Conservation (phyloP, 2,888 invertebrate species). For the Cacoxenus indagator region DNA sequence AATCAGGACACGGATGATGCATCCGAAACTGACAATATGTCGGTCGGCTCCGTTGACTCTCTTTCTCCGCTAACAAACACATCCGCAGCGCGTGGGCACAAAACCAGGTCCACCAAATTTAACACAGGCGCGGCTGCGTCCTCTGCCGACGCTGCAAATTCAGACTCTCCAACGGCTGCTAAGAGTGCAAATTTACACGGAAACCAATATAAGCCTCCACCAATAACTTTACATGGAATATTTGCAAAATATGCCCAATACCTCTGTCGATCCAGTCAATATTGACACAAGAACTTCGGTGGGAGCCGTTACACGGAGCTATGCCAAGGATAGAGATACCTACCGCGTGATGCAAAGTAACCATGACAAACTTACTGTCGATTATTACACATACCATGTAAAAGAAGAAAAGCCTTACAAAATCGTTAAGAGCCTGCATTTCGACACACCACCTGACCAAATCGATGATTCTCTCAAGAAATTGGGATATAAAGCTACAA, state of each 20-base stretch:
- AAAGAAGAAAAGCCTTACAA: too few species aligned
- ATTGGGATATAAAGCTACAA: too few species aligned
- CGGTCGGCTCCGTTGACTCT: neutral
- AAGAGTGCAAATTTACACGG: neutral
- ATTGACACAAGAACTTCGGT: too few species aligned
- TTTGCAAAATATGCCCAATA: too few species aligned
- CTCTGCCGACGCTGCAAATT: neutral
- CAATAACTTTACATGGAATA: too few species aligned
- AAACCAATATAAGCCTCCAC: neutral
- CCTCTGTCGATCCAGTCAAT: too few species aligned
- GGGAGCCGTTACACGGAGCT: neutral
- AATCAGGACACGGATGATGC: neutral
- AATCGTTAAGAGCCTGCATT: too few species aligned
- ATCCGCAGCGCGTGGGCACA: too few species aligned
- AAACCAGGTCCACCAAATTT: too few species aligned
- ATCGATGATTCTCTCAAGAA: neutral
- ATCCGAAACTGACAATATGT: neutral
- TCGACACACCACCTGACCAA: neutral
- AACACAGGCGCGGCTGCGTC: too few species aligned
- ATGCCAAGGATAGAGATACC: neutral
- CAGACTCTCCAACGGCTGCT: neutral
- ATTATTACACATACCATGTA: too few species aligned
- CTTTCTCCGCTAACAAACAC: neutral
- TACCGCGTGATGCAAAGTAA: neutral
- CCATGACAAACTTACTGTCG: too few species aligned